These are phyloP conservation scores for Isurus oxyrinchus DNA, from an alignment of 2,113 vertebrate species.

Conservation along the genomic window DNA sequence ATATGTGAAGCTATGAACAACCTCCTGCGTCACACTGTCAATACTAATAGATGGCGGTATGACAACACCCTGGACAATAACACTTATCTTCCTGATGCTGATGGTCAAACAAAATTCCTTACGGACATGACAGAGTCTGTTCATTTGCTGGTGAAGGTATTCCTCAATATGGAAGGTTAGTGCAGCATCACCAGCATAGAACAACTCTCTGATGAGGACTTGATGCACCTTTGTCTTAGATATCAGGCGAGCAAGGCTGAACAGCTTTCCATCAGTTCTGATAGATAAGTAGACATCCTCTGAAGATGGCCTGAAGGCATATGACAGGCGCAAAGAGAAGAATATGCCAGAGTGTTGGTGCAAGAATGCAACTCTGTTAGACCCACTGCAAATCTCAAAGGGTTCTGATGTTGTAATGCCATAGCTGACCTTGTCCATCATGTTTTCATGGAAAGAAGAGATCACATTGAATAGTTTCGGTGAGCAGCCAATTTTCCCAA, in stretches of 20 bases:
- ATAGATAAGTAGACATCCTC: not conserved
- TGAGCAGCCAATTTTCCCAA: not conserved
- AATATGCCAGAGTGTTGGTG: not conserved
- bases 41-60: not conserved
- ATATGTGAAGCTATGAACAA: not conserved
- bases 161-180: not conserved
- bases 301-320: not conserved
- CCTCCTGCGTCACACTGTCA: not conserved
- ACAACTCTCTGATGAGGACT: not conserved
- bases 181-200: not conserved
- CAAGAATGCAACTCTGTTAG: not conserved
- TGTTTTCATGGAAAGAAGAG: not conserved
- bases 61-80: not conserved
- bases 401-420: not conserved
- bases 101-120: not conserved
- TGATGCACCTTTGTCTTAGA: not conserved
- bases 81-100: not conserved
- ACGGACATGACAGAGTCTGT: not conserved
- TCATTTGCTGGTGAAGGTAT: not conserved
- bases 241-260: not conserved
- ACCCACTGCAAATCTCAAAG: not conserved
- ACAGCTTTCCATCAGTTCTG: not conserved
- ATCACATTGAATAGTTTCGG: not conserved
- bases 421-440: not conserved
- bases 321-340: not conserved